Percentiles rank a stretch among this genome's conserved stretches.
phyloP scores from a whole-genome alignment of 2,113 vertebrate genomes.

The western clawed frog (Xenopus tropicalis) region DNA sequence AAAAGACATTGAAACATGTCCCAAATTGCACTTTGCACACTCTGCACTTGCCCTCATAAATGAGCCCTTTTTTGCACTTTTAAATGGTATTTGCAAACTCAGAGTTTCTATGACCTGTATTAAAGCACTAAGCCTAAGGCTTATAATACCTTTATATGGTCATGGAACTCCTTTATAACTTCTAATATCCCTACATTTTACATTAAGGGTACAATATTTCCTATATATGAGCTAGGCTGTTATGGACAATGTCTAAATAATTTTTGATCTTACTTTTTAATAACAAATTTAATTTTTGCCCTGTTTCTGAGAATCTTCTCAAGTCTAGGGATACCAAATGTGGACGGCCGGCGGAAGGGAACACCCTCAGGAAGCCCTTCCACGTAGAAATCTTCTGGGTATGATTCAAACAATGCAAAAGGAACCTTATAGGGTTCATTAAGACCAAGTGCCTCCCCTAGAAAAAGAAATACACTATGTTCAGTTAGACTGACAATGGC shows the following conservation, averaged over 20 bases:
- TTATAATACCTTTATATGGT: no score
- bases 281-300: slow-evolving; percentile 71
- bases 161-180: no score
- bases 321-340: slow-evolving; percentile 74
- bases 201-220: not conserved
- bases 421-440: slow-evolving; percentile 68
- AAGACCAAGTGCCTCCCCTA: slow-evolving; percentile 69
- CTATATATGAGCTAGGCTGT: not conserved
- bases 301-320: slow-evolving; percentile 75
- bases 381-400: slow-evolving; percentile 64
- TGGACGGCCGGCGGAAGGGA: slow-evolving; percentile 70
- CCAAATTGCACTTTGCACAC: no score
- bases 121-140: no score
- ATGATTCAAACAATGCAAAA: slow-evolving; percentile 68
- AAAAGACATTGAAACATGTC: no score
- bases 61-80: no score
- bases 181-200: no score
- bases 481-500: not conserved
- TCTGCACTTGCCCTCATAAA: no score
- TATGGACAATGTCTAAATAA: not conserved
- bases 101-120: no score
- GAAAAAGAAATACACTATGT: slow-evolving; percentile 8
- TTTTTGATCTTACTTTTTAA: slow-evolving; percentile 68
- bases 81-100: no score
- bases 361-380: slow-evolving; percentile 73